Evolutionary conservation across 2,113 vertebrate species (phyloP).

Genomic region (Microcebus griseorufus): DNA sequence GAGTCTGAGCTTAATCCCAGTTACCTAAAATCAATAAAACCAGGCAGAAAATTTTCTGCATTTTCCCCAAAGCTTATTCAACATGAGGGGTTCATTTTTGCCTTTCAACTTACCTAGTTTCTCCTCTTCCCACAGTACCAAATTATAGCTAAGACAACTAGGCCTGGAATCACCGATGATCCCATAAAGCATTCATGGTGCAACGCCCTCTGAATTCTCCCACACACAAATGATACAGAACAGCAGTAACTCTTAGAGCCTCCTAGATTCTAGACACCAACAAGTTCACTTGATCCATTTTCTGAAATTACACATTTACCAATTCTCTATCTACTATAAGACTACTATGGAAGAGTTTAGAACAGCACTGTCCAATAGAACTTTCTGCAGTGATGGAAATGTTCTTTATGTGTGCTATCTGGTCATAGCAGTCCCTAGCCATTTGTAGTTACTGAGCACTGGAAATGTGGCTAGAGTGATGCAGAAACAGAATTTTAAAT

Average conservation of each 20-base stretch:
- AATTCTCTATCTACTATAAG: not conserved
- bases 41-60: not conserved
- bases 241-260: not conserved
- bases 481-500: slow-evolving; percentile 27
- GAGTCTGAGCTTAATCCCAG: slow-evolving; percentile 23
- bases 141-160: not conserved
- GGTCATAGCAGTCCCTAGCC: not conserved
- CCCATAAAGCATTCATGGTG: not conserved
- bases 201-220: not conserved
- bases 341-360: not conserved
- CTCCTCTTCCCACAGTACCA: not conserved
- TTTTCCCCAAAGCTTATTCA: not conserved
- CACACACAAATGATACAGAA: not conserved
- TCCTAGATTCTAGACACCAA: not conserved
- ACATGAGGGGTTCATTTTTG: not conserved
- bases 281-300: not conserved
- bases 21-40: not conserved
- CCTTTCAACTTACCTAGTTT: not conserved
- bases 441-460: not conserved
- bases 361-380: not conserved
- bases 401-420: not conserved
- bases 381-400: slow-evolving; percentile 15
- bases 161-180: not conserved
- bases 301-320: not conserved
- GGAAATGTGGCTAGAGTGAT: slow-evolving; percentile 14